Evolutionary conservation across 2,888 invertebrate genomes (phyloP).

Genomic region (Prostheceraeus crozeri): DNA sequence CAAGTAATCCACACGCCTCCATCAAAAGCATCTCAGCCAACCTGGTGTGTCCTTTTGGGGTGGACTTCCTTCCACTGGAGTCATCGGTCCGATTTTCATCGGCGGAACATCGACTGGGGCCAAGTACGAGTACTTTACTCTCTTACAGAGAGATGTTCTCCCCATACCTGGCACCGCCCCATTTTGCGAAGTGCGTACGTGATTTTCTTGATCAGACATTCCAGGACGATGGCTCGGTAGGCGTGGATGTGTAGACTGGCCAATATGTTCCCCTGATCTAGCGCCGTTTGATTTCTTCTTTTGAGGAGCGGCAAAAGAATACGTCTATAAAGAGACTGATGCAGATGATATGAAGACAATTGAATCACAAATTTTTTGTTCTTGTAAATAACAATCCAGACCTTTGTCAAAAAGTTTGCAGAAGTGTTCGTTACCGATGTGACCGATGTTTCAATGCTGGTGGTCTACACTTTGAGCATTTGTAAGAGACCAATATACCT

Average conservation of each 20-base stretch:
- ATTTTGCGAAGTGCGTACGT: background rate
- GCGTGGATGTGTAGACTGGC: slow-evolving; percentile 11
- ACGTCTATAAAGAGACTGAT: slow-evolving; percentile 4
- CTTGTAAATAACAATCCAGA: slow-evolving; percentile 12
- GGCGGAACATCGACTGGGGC: slow-evolving; percentile 1
- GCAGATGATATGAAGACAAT: slow-evolving; percentile 2
- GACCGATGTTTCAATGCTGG: slow-evolving; percentile 11
- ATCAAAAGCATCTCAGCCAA: slow-evolving; percentile 10
- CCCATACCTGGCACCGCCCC: slow-evolving; percentile 5
- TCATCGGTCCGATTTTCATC: background rate
- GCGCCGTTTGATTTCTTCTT: background rate
- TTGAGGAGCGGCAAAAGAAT: background rate
- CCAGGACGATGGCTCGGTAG: slow-evolving; percentile 16
- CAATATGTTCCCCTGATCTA: slow-evolving; percentile 1
- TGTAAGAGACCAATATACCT: too few relatives aligned
- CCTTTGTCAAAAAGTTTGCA: slow-evolving; percentile 13
- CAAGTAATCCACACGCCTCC: slow-evolving; percentile 10
- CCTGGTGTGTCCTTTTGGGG: slow-evolving; percentile 10
- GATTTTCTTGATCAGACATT: slow-evolving; percentile 7
- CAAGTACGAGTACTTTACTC: background rate
- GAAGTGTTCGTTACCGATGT: slow-evolving; percentile 11
- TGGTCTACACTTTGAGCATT: slow-evolving; percentile 11
- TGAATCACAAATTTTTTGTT: background rate
- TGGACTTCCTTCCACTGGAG: slow-evolving; percentile 15
- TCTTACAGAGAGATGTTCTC: slow-evolving; percentile 15